Evolutionary conservation across 2,113 vertebrate genomes (phyloP).

Genomic region (Forbesichthys agassizii): DNA sequence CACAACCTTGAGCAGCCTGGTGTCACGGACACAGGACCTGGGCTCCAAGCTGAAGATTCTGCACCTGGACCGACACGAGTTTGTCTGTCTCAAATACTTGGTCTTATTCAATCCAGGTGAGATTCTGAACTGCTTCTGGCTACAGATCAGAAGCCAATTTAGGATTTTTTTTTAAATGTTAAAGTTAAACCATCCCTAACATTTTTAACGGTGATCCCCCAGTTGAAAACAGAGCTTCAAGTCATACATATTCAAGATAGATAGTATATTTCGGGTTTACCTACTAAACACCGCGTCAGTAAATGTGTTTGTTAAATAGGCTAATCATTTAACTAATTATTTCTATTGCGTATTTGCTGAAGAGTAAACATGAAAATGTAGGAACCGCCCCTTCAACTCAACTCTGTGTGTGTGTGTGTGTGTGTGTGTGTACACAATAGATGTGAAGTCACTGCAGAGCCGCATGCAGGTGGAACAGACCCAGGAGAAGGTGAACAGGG

Average conservation of each 20-base stretch:
- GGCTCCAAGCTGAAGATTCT: conserved; percentile 77
- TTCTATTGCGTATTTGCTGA: no score
- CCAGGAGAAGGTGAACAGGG: conserved; percentile 79
- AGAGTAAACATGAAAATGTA: no score
- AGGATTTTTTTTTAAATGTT: no score
- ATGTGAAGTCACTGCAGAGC: conserved; percentile 77
- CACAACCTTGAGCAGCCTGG: conserved; percentile 68
- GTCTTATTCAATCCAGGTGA: conserved; percentile 82
- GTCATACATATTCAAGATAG: no score
- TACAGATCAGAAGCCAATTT: background rate
- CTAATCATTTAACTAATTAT: no score
- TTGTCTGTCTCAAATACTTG: conserved; percentile 81
- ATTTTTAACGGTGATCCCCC: no score
- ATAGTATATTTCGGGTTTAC: no score
- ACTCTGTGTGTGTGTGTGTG: background rate
- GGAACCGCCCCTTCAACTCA: no score
- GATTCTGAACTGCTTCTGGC: conserved; percentile 8
- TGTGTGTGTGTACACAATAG: conserved; percentile 45
- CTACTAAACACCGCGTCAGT: no score
- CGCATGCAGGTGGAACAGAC: conserved; percentile 77
- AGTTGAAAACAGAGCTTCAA: no score
- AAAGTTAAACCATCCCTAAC: no score
- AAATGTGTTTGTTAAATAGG: no score
- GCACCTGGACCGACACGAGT: conserved; percentile 77
- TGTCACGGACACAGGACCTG: conserved; percentile 78